Evolutionary conservation across 1,140 invertebrate genomes (phyloP).

Genomic region (Caenorhabditis brenneri): DNA sequence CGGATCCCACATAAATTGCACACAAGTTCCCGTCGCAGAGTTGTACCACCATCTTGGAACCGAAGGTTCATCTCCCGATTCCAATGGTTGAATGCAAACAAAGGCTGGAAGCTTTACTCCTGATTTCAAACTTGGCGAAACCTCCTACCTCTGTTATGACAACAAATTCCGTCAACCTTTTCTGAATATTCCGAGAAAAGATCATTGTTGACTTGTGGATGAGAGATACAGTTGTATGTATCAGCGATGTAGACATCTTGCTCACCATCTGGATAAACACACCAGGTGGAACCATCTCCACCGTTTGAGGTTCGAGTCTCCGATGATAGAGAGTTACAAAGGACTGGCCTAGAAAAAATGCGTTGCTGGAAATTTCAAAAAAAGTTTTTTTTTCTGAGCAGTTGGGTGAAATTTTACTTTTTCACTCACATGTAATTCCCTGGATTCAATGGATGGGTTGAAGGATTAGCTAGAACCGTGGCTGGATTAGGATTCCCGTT

Average conservation of each 20-base stretch:
- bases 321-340: slow-evolving; percentile 63
- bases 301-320: slow-evolving; percentile 60
- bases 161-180: slow-evolving; percentile 67
- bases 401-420: not conserved
- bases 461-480: slow-evolving; percentile 64
- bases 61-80: slow-evolving; percentile 68
- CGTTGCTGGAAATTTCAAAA: too few relatives aligned
- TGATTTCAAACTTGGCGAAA: not conserved
- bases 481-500: slow-evolving; percentile 68
- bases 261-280: slow-evolving; percentile 68
- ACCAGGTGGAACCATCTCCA: slow-evolving; percentile 67
- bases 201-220: slow-evolving; percentile 66
- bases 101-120: slow-evolving; percentile 56
- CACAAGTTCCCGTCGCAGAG: slow-evolving; percentile 66
- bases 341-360: slow-evolving; percentile 55
- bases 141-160: slow-evolving; percentile 58
- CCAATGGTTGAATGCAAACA: slow-evolving; percentile 68
- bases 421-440: slow-evolving; percentile 62
- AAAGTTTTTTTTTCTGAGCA: too few relatives aligned
- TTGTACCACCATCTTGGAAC: slow-evolving; percentile 69
- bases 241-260: slow-evolving; percentile 65
- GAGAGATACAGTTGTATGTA: slow-evolving; percentile 68
- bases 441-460: slow-evolving; percentile 64
- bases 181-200: slow-evolving; percentile 66
- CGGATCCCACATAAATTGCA: slow-evolving; percentile 68